Base-by-base conservation (phyloP, 1,140 invertebrate species). In the Phymastichus coffea region DNA sequence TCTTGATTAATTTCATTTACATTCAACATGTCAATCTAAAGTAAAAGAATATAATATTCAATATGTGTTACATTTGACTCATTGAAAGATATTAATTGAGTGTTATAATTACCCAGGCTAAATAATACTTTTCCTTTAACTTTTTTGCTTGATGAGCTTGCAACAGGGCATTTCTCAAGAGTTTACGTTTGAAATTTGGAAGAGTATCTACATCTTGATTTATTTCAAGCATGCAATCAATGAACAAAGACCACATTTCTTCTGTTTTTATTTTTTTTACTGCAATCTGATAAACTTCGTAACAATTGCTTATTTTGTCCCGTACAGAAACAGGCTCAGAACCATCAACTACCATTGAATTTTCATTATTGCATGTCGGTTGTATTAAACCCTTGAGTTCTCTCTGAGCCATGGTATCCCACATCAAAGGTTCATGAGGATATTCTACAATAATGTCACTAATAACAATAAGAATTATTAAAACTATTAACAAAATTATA, bases 331-430 rank as follows among this genome's bases (percentile, higher is more conserved):
- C 64, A 22, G 63, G 62, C 33, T 70, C 66, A 0, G 49, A 37
- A 48, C 6, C 57, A n/a, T 74, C 70, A 8, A 64, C 64, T 40
- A 72, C 65, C 54, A 71, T 66, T 4, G 41, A 2, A 9, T 23
- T 40, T n/a, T 74, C 56, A 20, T 47, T 37, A 22, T 52, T 37
- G 15, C 49, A 37, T 0, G 53, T 19, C 41, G 73, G 73, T 23
- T 72, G 69, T 4, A 66, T 46, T 22, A 77, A 66, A 23, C 77
- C 79, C 64, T 82, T 72, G 0, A 83, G 58, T 66, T 81, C 78
- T 44, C 80, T 70, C 37, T 74, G 69, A 19, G 85, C 85, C 64
- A 85, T 67, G n/a, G 80, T 81, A 66, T 86, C 80, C 83, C 84
- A 85, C 51, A 80, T 81, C 25, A 81, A 56, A 8, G 77, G 69